Percentiles rank a stretch among this genome's conserved stretches.
phyloP scores from a whole-genome alignment of 2,888 invertebrate genomes.

The Lepas anatifera region DNA sequence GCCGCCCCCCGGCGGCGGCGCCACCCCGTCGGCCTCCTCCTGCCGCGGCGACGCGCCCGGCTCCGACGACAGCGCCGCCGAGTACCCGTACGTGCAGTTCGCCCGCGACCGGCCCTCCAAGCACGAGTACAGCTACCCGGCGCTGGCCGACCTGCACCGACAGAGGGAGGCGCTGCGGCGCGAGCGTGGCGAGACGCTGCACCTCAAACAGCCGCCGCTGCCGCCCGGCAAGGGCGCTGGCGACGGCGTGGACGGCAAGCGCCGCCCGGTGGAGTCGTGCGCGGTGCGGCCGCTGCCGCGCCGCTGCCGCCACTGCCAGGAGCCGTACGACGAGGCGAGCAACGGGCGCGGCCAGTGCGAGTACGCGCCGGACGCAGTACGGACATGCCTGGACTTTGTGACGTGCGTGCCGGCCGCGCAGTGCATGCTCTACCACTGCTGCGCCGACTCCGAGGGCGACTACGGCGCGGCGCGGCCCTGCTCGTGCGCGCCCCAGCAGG shows the following conservation, averaged over 20 bases:
- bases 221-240: conserved; percentile 29
- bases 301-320: conserved; percentile 39
- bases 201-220: conserved; percentile 37
- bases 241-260: background rate
- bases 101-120: conserved; percentile 44
- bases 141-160: conserved; percentile 37
- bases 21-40: conserved; percentile 34
- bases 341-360: conserved; percentile 65
- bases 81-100: conserved; percentile 70
- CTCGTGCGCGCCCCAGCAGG: conserved; percentile 54
- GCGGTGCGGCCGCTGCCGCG: conserved; percentile 24
- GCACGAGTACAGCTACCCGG: conserved; percentile 80
- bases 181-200: conserved; percentile 28
- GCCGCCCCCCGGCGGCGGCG: conserved; percentile 26
- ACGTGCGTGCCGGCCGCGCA: conserved; percentile 78
- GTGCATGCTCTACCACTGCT: conserved; percentile 86
- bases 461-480: conserved; percentile 61
- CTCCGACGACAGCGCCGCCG: background rate
- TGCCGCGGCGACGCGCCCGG: conserved; percentile 26
- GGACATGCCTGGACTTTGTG: conserved; percentile 63
- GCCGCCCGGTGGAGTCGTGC: conserved; percentile 10
- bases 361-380: conserved; percentile 67
- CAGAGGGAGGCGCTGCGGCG: conserved; percentile 20
- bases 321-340: conserved; percentile 59
- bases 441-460: conserved; percentile 81